A percentile compares a stretch with the other conserved stretches of the same genome.
These are phyloP conservation scores for Drosophila picticornis DNA, from an alignment of 2,888 invertebrate species.

Conservation along the genomic window DNA sequence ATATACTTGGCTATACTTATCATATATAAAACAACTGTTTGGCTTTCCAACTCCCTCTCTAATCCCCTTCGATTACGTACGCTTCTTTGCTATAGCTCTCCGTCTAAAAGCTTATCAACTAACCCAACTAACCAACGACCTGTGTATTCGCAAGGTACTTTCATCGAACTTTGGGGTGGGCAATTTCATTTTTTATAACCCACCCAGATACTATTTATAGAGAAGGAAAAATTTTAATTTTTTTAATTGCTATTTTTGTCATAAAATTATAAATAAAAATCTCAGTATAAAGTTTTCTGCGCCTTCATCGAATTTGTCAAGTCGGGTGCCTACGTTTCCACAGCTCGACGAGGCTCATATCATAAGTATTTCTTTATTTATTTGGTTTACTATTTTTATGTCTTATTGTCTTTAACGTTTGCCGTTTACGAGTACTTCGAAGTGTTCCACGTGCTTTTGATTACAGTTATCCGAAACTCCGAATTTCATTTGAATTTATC, in stretches of 20 bases:
- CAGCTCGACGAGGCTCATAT: conserved; percentile 52
- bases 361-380: conserved; percentile 45
- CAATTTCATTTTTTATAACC: background rate
- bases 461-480: conserved; percentile 41
- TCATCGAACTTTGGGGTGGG: conserved; percentile 27
- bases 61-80: conserved; percentile 3
- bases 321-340: conserved; percentile 39
- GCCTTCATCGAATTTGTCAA: conserved; percentile 39
- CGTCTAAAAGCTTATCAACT: conserved; percentile 32
- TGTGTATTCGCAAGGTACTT: conserved; percentile 58
- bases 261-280: conserved; percentile 28
- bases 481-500: conserved; percentile 19
- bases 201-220: conserved; percentile 19
- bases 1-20: conserved; percentile 47
- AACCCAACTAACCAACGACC: conserved; percentile 45
- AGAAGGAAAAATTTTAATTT: conserved; percentile 4
- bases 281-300: conserved; percentile 52
- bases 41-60: conserved; percentile 7
- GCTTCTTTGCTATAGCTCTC: conserved; percentile 5
- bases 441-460: conserved; percentile 48
- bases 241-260: conserved; percentile 8
- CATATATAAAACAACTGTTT: conserved; percentile 45
- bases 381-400: conserved; percentile 45
- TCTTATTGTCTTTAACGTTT: conserved; percentile 78
- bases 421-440: conserved; percentile 52